Evolutionary conservation across 2,888 invertebrate genomes (phyloP), one percentile per base, ranked within the genome.

Genomic region (Marasmarcha lunaedactyla): DNA sequence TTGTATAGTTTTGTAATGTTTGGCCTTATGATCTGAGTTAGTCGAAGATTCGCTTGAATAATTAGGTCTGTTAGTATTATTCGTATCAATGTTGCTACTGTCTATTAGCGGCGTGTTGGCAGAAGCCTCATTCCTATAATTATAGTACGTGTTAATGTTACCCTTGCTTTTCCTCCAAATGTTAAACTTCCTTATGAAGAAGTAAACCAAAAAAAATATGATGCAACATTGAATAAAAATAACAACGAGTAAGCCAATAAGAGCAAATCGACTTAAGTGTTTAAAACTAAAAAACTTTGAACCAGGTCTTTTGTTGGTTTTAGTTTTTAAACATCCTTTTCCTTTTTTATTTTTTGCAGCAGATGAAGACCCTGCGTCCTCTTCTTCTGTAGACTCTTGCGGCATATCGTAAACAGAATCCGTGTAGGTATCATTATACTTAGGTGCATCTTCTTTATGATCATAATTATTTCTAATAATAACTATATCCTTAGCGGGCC

Each of bases 1-100:
- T 30, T 72, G 71, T 30, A 73, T 76, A 0, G 81, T 67, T 46
- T 77, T 74, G 41, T 81, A 81, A 40, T 71, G 71, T 53, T 64
- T 68, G 1, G 74, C 69, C 44, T 64, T 74, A 20, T 66, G 69
- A 33, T 74, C 67, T 1, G 63, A 51, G 27, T 71, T 63, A 0
- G 69, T 63, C 0, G 69, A 68, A 0, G 70, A 63, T 43, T 78
- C 73, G 14, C 67, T 71, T 1, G 59, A 27, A 37, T 60, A 72
- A 40, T 70, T 60, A 38, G 56, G 70, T 10, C 67, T 70, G 6
- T 38, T 41, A 1, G 65, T 66, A 0, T 73, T 79, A 10, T 71
- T 72, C 0, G 77, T 78, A 9, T 70, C 65, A 1, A 66, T 61
- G 40, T 71, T 71, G 42, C 76, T 78, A 0, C 69, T 71, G 6